Conservation (phyloP, 1,140 invertebrate species). For the Drosophila obscura region DNA sequence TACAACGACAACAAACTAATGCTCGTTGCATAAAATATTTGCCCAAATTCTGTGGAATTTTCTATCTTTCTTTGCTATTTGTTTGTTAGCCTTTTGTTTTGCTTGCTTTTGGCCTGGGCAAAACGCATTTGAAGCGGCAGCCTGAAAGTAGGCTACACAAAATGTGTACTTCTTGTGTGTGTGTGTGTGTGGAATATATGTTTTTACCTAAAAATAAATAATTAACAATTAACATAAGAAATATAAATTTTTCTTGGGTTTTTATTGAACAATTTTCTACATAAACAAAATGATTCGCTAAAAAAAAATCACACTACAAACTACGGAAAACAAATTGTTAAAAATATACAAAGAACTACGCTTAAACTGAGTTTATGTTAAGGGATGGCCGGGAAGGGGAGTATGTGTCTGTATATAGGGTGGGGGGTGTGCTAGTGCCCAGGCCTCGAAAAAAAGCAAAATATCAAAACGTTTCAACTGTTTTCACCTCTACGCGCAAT, state of each 20-base stretch:
- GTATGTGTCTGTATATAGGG: slow-evolving; percentile 2
- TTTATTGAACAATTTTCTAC: slow-evolving; percentile 51
- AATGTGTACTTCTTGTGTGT: neutral
- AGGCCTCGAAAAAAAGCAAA: slow-evolving; percentile 43
- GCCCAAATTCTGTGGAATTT: slow-evolving; percentile 34
- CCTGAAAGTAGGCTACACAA: slow-evolving; percentile 53
- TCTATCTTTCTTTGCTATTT: slow-evolving; percentile 11
- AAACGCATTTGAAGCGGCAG: slow-evolving; percentile 5
- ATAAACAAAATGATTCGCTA: slow-evolving; percentile 47
- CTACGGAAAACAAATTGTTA: slow-evolving; percentile 57
- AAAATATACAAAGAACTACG: slow-evolving; percentile 45
- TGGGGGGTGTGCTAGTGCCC: slow-evolving; percentile 24
- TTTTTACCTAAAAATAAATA: neutral
- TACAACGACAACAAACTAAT: slow-evolving; percentile 51
- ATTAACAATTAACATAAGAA: slow-evolving; percentile 31
- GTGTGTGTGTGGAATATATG: neutral
- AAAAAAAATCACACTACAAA: slow-evolving; percentile 53
- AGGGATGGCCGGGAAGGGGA: neutral
- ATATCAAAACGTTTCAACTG: slow-evolving; percentile 32
- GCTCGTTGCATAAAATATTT: slow-evolving; percentile 46
- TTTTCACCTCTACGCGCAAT: slow-evolving; percentile 75
- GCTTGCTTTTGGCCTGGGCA: slow-evolving; percentile 54
- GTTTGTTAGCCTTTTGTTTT: slow-evolving; percentile 3
- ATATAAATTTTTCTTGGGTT: slow-evolving; percentile 16
- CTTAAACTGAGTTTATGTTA: slow-evolving; percentile 32